Base-by-base conservation (phyloP, 2,113 vertebrate genomes). In the Pelecanus crispus region DNA sequence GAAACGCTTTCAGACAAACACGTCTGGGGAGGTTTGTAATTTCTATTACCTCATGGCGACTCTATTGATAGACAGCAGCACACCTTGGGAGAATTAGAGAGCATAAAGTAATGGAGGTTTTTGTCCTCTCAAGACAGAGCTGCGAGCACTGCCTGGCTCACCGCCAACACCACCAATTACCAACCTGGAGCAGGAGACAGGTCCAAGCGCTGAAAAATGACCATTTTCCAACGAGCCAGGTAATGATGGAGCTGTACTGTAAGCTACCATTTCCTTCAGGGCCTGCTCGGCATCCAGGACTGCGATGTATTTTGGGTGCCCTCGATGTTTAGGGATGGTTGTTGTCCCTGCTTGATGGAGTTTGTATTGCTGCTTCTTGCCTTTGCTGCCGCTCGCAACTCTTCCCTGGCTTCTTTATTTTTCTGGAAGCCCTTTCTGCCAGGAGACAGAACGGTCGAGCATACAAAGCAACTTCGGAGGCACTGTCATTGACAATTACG, bases 1-100 rank as follows among this genome's bases (percentile, higher is more conserved):
- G 95, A 89, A 94, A 94, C 1, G 14, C 91, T 97, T 97, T 95
- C 97, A 96, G 96, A 96, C 95, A 97, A 97, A 95, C 95, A 96
- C 95, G 93, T 92, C 97, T 95, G 96, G 92, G 89, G 92, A 96
- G 97, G 95, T 96, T 95, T 95, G 86, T 94, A 96, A 94, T 91
- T 97, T 79, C 96, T 95, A 93, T 94, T 93, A 97, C 95, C 97
- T 97, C 96, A 97, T 96, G 96, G 96, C 75, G 88, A 95, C 93
- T 86, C 85, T 26, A 94, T 93, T 96, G 96, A 97, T 58, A 95
- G 93, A 75, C 95, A 92, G 93, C 92, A 92, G 96, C 87, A 95
- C 95, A 97, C 96, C 96, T 96, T 97, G 89, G 94, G 94, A 96
- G 96, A 96, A 94, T 91, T 92, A 85, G 63, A 63, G 67, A 94